Evolutionary conservation across 2,113 vertebrate species (phyloP).

Genomic region (Anolis carolinensis): DNA sequence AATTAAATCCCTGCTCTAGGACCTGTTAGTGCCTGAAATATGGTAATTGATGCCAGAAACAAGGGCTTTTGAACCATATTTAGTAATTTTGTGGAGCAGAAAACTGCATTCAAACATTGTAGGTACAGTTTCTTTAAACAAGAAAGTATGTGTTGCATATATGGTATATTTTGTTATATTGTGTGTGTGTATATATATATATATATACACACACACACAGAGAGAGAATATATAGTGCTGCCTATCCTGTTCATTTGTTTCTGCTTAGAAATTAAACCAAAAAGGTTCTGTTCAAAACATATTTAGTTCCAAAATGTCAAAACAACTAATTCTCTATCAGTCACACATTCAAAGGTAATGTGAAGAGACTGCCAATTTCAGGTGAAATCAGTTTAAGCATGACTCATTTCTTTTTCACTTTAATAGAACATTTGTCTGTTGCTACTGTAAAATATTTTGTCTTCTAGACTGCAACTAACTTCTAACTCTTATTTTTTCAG

Average conservation of each 20-base stretch:
- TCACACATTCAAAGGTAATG: rapidly evolving
- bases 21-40: background rate
- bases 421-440: background rate
- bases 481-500: constrained; percentile 40
- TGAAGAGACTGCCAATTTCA: background rate
- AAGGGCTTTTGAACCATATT: background rate
- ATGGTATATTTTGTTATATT: background rate
- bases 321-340: background rate
- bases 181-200: no score
- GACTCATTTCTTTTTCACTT: constrained; percentile 9
- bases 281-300: background rate
- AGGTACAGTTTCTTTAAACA: background rate
- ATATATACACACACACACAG: no score
- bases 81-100: background rate
- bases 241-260: background rate
- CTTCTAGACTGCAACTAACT: background rate
- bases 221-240: no score
- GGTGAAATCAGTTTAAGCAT: background rate
- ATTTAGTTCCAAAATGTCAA: no score
- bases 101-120: background rate
- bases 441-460: rapidly evolving
- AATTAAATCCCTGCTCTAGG: no score
- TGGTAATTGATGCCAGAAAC: background rate
- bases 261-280: background rate
- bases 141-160: background rate